phyloP scores from a whole-genome alignment of 2,888 invertebrate genomes.

The Siphonodentalium dalli region DNA sequence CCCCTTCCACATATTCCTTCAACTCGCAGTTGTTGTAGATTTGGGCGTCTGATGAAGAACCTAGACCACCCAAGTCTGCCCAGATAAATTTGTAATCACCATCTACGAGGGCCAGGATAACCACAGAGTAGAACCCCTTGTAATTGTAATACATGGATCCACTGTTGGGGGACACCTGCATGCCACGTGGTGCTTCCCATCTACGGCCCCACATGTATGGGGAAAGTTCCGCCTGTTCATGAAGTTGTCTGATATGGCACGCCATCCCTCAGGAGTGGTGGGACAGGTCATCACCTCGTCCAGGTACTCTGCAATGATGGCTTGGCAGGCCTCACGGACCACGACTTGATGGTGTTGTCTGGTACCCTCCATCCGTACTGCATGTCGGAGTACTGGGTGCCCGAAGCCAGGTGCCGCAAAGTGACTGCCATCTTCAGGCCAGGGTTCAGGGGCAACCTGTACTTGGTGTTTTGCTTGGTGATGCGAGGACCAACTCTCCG shows the following conservation, averaged over 20 bases:
- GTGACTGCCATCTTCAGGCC: slow-evolving; percentile 27
- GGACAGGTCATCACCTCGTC: slow-evolving; percentile 22
- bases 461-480: slow-evolving; percentile 27
- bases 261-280: slow-evolving; percentile 28
- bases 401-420: slow-evolving; percentile 29
- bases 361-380: slow-evolving; percentile 30
- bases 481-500: slow-evolving; percentile 22
- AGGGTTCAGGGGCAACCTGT: slow-evolving; percentile 13
- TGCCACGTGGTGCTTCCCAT: slow-evolving; percentile 38
- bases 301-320: slow-evolving; percentile 30
- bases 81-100: slow-evolving; percentile 24
- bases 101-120: slow-evolving; percentile 24
- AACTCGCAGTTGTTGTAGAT: slow-evolving; percentile 23
- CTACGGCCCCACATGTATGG: slow-evolving; percentile 34
- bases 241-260: slow-evolving; percentile 26
- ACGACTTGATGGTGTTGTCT: slow-evolving; percentile 28
- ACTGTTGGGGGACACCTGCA: slow-evolving; percentile 25
- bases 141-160: slow-evolving; percentile 34
- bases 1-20: slow-evolving; percentile 21
- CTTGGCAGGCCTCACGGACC: slow-evolving; percentile 25
- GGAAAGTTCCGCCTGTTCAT: slow-evolving; percentile 33
- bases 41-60: slow-evolving; percentile 24
- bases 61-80: slow-evolving; percentile 16
- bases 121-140: slow-evolving; percentile 30
- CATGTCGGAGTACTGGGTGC: slow-evolving; percentile 27